Evolutionary conservation across 2,113 vertebrate species (phyloP).

Genomic region (Megaceryle maxima): DNA sequence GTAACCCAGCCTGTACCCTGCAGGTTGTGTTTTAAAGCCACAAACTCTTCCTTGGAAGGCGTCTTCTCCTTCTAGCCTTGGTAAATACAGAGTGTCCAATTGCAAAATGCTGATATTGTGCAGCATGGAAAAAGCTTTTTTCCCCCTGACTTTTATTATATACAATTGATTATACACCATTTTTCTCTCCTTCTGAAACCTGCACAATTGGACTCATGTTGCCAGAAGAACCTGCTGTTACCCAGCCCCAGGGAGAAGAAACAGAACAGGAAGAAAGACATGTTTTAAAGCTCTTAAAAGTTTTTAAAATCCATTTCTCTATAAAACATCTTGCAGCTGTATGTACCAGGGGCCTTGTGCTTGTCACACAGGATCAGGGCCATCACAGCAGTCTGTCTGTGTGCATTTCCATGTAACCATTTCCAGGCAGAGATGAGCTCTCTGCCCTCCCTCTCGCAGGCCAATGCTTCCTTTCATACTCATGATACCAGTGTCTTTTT

Average conservation of each 20-base stretch:
- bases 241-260: conserved; percentile 62
- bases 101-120: conserved; percentile 60
- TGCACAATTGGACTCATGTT: conserved; percentile 67
- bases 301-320: background rate
- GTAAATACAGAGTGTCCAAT: conserved; percentile 59
- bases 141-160: conserved; percentile 58
- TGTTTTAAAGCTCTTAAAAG: conserved; percentile 57
- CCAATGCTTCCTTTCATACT: background rate
- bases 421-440: background rate
- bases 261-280: conserved; percentile 52
- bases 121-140: conserved; percentile 66
- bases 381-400: background rate
- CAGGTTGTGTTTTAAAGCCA: background rate
- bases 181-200: conserved; percentile 65
- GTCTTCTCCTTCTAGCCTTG: conserved; percentile 19
- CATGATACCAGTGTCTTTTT: background rate
- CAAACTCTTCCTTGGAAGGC: conserved; percentile 11
- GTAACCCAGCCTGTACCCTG: background rate
- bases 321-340: conserved; percentile 2
- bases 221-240: conserved; percentile 68
- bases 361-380: background rate
- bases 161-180: conserved; percentile 65
- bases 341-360: background rate
- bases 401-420: background rate
- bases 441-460: background rate